A percentile compares a stretch with the other conserved stretches of the same genome.
phyloP scores from a whole-genome alignment of 2,888 invertebrate species.

The Sepiola atlantica region DNA sequence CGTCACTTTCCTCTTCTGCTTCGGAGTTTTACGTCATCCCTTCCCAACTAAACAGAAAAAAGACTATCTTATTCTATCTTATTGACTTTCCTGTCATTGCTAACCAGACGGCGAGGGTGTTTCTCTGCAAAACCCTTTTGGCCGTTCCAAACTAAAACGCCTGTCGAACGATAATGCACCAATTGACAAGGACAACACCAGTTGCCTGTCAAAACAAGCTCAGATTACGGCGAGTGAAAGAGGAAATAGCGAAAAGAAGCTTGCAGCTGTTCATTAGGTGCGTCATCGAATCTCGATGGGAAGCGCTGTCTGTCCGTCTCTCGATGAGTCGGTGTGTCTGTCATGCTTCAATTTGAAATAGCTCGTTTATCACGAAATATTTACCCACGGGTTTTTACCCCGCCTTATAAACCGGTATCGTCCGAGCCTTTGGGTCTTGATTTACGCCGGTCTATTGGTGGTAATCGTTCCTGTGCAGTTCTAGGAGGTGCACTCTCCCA shows the following conservation, averaged over 20 bases:
- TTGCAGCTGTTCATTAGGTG: not conserved
- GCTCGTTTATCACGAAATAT: no score
- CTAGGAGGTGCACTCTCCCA: no score
- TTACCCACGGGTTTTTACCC: no score
- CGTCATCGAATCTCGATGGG: no score
- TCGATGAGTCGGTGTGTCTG: no score
- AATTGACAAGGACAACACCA: slow-evolving; percentile 1
- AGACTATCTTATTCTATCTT: not conserved
- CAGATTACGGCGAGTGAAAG: not conserved
- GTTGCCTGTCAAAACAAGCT: slow-evolving; percentile 1
- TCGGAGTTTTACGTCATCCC: slow-evolving; percentile 5
- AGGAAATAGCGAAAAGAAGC: not conserved
- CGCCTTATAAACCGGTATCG: no score
- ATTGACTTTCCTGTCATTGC: not conserved
- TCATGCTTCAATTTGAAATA: no score
- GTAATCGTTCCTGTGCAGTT: no score
- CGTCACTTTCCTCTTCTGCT: not conserved
- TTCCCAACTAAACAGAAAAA: not conserved
- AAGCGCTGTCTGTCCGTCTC: no score
- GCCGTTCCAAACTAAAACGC: not conserved
- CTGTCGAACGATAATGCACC: slow-evolving; percentile 32
- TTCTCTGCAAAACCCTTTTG: not conserved
- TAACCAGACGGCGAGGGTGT: not conserved
- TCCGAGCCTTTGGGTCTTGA: no score
- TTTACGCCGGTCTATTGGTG: no score